Evolutionary conservation across 1,140 invertebrate genomes (phyloP), one percentile per base, ranked within the genome.

Genomic region (Nebria ingens): DNA sequence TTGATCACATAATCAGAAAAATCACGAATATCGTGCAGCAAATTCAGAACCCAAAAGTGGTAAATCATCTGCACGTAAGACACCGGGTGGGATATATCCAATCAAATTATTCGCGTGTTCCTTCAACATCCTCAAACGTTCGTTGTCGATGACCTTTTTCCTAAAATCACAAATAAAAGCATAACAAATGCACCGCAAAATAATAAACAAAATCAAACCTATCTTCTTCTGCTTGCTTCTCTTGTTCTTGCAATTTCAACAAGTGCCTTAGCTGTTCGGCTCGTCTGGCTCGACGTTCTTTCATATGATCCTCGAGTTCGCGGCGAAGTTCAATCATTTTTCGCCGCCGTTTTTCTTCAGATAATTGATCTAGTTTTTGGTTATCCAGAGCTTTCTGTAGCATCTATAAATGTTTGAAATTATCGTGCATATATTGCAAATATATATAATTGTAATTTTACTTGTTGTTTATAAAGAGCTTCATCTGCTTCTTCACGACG

Each of bases 51-150:
- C 70, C 19, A 75, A 59, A 59, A 68, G 60, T 21, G 65, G 59
- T 13, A 74, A 52, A 62, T 74, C 72, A n/a, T 68, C 65, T 40
- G 64, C 59, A 57, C 58, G 62, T 20, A 75, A 50, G 4, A 73
- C 49, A 4, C 68, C 68, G 58, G 59, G 64, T 4, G 72, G 73
- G 23, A 75, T 58, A 59, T 65, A 73, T 6, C 70, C 72, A 52
- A 74, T 57, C 2, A 75, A 54, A 60, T 71, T 66, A 21, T 63
- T 57, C 4, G 70, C 71, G 60, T 75, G 73, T 53, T 72, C 66
- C 50, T 68, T 65, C 40, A 75, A 55, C 59, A 75, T 59, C 23
- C 60, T 61, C 13, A 68, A 53, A 20, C 72, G 58, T 62, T 75
- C 73, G 56, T 74, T 69, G 60, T 73, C 70, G 42, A 75, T 68